Base-by-base conservation (phyloP, 2,888 invertebrate species). In the Spodoptera littoralis region DNA sequence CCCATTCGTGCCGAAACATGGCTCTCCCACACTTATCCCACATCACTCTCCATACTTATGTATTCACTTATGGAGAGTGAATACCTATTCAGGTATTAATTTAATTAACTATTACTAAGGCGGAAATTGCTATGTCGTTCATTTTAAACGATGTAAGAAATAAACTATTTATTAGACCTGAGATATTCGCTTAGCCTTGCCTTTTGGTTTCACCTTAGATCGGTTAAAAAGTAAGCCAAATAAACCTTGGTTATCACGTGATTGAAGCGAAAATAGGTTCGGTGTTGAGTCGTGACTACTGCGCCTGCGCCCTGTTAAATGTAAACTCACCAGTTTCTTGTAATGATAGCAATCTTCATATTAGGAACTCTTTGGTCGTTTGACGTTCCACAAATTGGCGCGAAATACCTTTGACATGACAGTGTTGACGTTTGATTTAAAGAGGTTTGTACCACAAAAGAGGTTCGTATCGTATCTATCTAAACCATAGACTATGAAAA, bases 251-350 rank as follows among this genome's bases (percentile, higher is more conserved):
- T 72, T 65, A 63, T 66, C 62, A 73, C 57, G 59, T 70, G 65
- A 60, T 53, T 60, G 56, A 65, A 66, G 59, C 63, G 60, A 61
- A 36, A 71, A 66, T 69, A 70, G 63, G 63, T 60, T 75, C 45
- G 64, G 67, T 60, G 67, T 60, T 50, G 11, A 73, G 65, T 83
- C 85, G 84, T 84, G 84, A 85, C 80, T 75, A 59, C 56, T 60
- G 73, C 76, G 77, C 76, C 77, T 62, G 73, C 73, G 77, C 75
- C 76, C 79, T 70, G 77, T 36, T 36, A 36, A 36, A 36, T 36
- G 36, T 63, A 65, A 76, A 70, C 60, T 55, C 42, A 43, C 30
- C 43, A 44, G 54, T 66, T 64, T 50, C 52, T 56, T 55, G 53
- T 60, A 54, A 74, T 62, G 46, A 59, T 64, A 60, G 42, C 65